Evolutionary conservation across 2,888 invertebrate species (phyloP), one percentile per base, ranked within the genome.

Genomic region (Noctua pronuba): DNA sequence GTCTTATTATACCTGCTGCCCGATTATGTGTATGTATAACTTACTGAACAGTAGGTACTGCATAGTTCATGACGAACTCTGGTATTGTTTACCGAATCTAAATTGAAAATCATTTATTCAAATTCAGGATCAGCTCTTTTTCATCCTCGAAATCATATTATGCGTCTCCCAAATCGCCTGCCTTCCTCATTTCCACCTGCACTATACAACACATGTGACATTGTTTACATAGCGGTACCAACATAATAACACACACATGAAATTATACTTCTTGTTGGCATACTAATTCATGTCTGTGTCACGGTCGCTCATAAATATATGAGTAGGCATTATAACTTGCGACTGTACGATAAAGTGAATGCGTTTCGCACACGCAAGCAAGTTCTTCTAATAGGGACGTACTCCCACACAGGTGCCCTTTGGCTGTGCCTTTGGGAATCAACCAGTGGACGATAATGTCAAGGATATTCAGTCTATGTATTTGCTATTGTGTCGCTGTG

Each of bases 161-260:
- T 21, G 24, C 11, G 24, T 52, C 52, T 52, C 10, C 10, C 13
- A n/a, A 55, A n/a, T 55, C n/a, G 2, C 13, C n/a, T 13, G n/a
- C 13, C 11, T n/a, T 3, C n/a, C 0, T 11, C 52, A n/a, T 24
- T 52, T 66, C 28, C n/a, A n/a, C 38, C 24, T 35, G n/a, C 38
- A n/a, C n/a, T n/a, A 41, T 41, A 41, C 10, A 1, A 41, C 1
- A n/a, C 46, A 18, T 72, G 35, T n/a, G 35, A 38, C 69, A 35
- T 49, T 52, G 73, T 52, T 73, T 70, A 73, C 38, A 28, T 71
- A 24, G 24, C 18, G 38, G n/a, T 49, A 16, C 70, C 2, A 38
- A 73, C 7, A 41, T 24, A 41, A 8, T n/a, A 28, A 28, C 58
- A 58, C 28, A 28, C 7, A 49, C 21, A 7, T 49, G 31, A 41